Percentiles rank a stretch among this genome's conserved stretches.
phyloP scores from a whole-genome alignment of 2,888 invertebrate species.

The Epicampocera succincta region DNA sequence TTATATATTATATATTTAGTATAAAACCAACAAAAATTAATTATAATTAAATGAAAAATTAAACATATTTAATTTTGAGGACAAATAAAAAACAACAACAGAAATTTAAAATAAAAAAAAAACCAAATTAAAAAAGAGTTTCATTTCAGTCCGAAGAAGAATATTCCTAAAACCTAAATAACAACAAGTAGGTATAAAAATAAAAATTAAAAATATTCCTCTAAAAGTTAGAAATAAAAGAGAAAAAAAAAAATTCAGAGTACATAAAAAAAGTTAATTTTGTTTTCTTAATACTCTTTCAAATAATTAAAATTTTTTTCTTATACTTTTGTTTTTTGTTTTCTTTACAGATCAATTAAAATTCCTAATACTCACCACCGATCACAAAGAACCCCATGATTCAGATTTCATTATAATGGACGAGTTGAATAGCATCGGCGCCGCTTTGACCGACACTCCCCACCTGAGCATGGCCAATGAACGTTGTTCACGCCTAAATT shows the following conservation, averaged over 20 bases:
- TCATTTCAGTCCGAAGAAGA: conserved; percentile 57
- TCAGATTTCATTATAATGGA: conserved; percentile 61
- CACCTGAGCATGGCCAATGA: conserved; percentile 9
- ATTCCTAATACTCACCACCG: conserved; percentile 47
- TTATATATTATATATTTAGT: conserved; percentile 71
- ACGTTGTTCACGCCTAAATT: conserved; percentile 41
- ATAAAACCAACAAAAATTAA: conserved; percentile 73
- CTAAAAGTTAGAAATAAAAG: not conserved
- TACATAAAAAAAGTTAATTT: conserved; percentile 5
- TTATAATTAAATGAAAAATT: conserved; percentile 49
- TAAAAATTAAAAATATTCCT: conserved; percentile 9
- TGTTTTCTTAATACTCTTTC: not conserved
- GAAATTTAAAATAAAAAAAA: conserved; percentile 76
- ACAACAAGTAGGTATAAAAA: conserved; percentile 40
- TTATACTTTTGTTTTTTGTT: conserved; percentile 43
- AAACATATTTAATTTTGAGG: conserved; percentile 70
- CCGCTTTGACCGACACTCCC: conserved; percentile 3
- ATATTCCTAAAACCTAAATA: not conserved
- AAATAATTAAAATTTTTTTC: conserved; percentile 25
- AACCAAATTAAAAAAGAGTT: conserved; percentile 63
- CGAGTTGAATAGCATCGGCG: conserved; percentile 38
- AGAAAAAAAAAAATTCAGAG: conserved; percentile 15
- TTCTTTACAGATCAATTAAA: conserved; percentile 61
- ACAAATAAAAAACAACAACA: conserved; percentile 75
- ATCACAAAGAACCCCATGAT: conserved; percentile 10